Base-by-base conservation (phyloP, 1,140 invertebrate species). In the Zaprionus tsacasi region DNA sequence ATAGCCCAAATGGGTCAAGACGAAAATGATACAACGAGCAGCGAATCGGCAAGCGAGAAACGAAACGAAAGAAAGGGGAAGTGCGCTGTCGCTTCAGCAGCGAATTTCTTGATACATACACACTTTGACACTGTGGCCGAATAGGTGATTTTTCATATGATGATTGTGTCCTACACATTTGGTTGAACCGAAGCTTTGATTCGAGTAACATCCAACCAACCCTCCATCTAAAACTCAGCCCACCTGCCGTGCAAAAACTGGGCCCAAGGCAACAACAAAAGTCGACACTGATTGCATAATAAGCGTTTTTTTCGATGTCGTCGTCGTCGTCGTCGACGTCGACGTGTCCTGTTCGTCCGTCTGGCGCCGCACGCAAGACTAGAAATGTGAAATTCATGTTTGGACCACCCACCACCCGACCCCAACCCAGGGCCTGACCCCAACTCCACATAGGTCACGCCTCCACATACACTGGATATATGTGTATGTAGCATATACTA, bases 231-330 rank as follows among this genome's bases (percentile, higher is more conserved):
- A 35, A 69, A 69, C 33, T 61, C 63, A 57, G 72, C 58, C 82
- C 82, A 86, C 78, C 82, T 81, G 80, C 73, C 80, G 80, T 83
- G 74, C 81, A 83, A 88, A 81, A 82, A 76, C 50, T 72, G 69
- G 63, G 66, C 76, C 69, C 66, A 75, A 76, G 43, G 65, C 75
- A 63, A 55, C 36, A 73, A 65, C 52, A 71, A 76, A 72, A 77
- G 76, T 82, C 80, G 81, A 88, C 83, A 88, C 83, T 88, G 83
- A 88, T 88, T 88, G 83, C 83, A 88, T 88, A 88, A 88, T 83
- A 88, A 83, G 78, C 80, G 77, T 76, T 87, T 82, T 79, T 81
- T 55, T 35, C 33, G 45, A 40, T 25, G 43, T 45, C 10, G 15
- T 50, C 27, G 52, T 55, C 27, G 52, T 30, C 25, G 25, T 52